These are phyloP conservation scores for Glaucomys volans DNA, from an alignment of 2,113 vertebrate genomes.

Conservation along the genomic window DNA sequence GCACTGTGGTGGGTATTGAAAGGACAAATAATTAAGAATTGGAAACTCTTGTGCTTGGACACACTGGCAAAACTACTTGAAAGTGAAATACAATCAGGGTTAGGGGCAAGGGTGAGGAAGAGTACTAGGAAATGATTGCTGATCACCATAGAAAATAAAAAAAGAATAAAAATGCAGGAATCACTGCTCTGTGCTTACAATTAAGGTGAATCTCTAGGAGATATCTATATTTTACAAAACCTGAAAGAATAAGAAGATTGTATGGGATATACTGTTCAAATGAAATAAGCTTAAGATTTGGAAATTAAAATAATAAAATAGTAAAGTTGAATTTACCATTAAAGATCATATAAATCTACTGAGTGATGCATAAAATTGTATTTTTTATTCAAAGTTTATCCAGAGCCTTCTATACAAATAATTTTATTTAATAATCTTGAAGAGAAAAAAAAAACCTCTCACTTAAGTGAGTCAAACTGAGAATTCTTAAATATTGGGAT, in stretches of 20 bases:
- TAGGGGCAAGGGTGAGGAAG: fast-evolving
- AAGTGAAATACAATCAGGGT: neutral
- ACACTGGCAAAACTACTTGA: neutral
- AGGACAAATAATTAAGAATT: neutral
- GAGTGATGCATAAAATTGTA: neutral
- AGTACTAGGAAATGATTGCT: neutral
- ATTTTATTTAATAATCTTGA: neutral
- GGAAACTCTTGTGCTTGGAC: neutral
- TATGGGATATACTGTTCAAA: neutral
- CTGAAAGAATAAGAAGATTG: neutral
- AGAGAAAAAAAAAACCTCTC: neutral
- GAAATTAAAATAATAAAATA: slow-evolving; percentile 23
- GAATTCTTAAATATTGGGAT: neutral
- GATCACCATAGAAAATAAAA: neutral
- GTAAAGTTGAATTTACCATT: slow-evolving; percentile 7
- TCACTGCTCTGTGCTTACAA: neutral
- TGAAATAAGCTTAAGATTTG: neutral
- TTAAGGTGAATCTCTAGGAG: neutral
- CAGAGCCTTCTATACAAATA: neutral
- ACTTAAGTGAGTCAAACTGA: neutral
- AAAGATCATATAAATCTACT: neutral
- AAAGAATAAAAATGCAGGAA: neutral
- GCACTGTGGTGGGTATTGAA: neutral
- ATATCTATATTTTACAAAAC: neutral
- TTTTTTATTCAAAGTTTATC: slow-evolving; percentile 4